Evolutionary conservation across 2,888 invertebrate genomes (phyloP).

Genomic region (Melipona beecheii): DNA sequence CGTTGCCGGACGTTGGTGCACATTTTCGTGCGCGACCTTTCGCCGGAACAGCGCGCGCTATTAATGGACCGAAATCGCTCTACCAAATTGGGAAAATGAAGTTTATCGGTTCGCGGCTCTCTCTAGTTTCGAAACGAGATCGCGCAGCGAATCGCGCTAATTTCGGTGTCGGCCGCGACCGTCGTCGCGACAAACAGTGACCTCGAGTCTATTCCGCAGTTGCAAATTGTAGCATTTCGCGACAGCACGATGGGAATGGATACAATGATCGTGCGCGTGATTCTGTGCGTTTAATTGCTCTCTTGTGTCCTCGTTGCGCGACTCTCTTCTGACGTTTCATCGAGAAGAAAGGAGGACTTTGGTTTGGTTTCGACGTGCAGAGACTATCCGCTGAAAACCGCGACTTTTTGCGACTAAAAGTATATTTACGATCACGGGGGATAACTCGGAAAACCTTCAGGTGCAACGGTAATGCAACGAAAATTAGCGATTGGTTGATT

Average conservation of each 20-base stretch:
- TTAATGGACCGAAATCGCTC: constrained; percentile 58
- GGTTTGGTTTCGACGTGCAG: too few species aligned
- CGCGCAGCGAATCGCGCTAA: not conserved
- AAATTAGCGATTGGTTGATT: too few species aligned
- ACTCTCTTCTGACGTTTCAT: too few species aligned
- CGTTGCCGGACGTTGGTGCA: constrained; percentile 43
- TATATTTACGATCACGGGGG: too few species aligned
- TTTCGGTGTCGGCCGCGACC: constrained; percentile 11
- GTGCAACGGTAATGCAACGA: too few species aligned
- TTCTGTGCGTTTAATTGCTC: too few species aligned
- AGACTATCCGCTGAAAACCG: too few species aligned
- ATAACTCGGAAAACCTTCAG: too few species aligned
- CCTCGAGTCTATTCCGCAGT: not conserved
- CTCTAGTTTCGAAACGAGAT: constrained; percentile 35
- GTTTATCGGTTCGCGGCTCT: constrained; percentile 3
- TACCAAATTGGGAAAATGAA: constrained; percentile 58
- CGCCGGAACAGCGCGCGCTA: constrained; percentile 39
- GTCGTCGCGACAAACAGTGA: not conserved
- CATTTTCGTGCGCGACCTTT: constrained; percentile 57
- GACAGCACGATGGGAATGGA: not conserved
- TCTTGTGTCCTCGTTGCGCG: too few species aligned
- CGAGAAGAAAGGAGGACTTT: too few species aligned
- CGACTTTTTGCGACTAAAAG: too few species aligned
- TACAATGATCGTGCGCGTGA: too few species aligned
- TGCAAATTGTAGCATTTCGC: not conserved